Base-by-base conservation (phyloP, 2,113 vertebrate genomes). In the Antechinus flavipes region DNA sequence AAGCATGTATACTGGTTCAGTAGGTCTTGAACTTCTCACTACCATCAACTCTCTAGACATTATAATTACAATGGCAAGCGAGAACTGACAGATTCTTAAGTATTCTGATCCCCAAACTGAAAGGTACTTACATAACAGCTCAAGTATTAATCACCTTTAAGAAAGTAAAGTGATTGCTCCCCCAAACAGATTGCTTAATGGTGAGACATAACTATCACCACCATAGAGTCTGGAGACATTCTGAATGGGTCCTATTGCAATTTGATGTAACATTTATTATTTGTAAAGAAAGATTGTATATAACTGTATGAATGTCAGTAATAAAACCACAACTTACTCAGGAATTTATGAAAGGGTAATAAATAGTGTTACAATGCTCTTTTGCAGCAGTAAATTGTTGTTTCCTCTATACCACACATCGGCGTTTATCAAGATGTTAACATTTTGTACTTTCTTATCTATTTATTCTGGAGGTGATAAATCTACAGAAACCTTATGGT, bases 291-390 rank as follows among this genome's bases (percentile, higher is more conserved):
- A 84, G 49, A 49, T n/a, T 6, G 22, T 91, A 61, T 84, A 54
- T 54, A 89, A 54, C 11, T 56, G 1, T 93, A 90, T 55, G 35
- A 92, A 91, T 30, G 2, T 84, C 53, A 97, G 50, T 84, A 90
- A 46, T n/a, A 92, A 97, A 96, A 94, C 93, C 58, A 54, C 3
- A 95, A 90, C 11, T 96, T 95, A 58, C 6, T 56, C 93, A 76
- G 2, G 0, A 96, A 95, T 46, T 90, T 94, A 46, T 22, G 11
- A 94, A 90, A 52, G 10, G 27, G 3, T 30, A 95, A 91, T 26
- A 2, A 96, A 24, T 7, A 95, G 22, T 19, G 30, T 84, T 90
- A 92, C 0, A 46, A 2, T 89, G 14, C 54, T 47, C 6, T 94
- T 61, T 3, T 58, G n/a, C 19, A 91, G 42, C 1, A 94, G 55